phyloP scores from a whole-genome alignment of 2,888 invertebrate genomes.

The Drosophila algonquin region DNA sequence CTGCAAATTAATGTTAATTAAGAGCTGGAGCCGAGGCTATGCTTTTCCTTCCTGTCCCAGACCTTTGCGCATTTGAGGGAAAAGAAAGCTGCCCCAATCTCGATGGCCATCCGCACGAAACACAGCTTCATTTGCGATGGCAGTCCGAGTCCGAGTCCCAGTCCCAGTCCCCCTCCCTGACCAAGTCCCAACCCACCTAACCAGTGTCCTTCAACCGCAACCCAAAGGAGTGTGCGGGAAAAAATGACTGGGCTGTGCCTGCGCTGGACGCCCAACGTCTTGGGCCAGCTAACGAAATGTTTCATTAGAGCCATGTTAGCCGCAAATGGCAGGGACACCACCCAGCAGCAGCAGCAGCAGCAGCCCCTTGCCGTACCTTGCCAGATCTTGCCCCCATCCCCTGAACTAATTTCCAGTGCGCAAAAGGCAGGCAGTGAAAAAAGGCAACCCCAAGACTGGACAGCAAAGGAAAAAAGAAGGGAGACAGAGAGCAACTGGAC shows the following conservation, averaged over 20 bases:
- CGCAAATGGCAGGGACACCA: constrained; percentile 59
- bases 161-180: background rate
- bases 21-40: constrained; percentile 25
- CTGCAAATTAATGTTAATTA: constrained; percentile 48
- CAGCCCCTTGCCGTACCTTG: constrained; percentile 18
- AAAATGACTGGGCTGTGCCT: constrained; percentile 28
- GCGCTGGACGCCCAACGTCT: constrained; percentile 56
- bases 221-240: constrained; percentile 35
- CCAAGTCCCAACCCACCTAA: constrained; percentile 16
- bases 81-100: constrained; percentile 32
- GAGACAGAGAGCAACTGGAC: constrained; percentile 27
- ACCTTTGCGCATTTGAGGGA: constrained; percentile 25
- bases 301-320: constrained; percentile 75
- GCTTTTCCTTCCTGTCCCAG: background rate
- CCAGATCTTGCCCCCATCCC: constrained; percentile 11
- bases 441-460: constrained; percentile 47
- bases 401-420: constrained; percentile 72
- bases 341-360: constrained; percentile 18
- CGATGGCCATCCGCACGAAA: constrained; percentile 40
- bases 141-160: constrained; percentile 15
- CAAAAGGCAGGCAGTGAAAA: constrained; percentile 54
- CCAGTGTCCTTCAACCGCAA: constrained; percentile 72
- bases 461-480: constrained; percentile 19
- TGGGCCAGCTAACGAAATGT: constrained; percentile 64
- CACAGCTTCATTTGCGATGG: constrained; percentile 58